Evolutionary conservation across 1,140 invertebrate genomes (phyloP).

Genomic region (Pantala flavescens): DNA sequence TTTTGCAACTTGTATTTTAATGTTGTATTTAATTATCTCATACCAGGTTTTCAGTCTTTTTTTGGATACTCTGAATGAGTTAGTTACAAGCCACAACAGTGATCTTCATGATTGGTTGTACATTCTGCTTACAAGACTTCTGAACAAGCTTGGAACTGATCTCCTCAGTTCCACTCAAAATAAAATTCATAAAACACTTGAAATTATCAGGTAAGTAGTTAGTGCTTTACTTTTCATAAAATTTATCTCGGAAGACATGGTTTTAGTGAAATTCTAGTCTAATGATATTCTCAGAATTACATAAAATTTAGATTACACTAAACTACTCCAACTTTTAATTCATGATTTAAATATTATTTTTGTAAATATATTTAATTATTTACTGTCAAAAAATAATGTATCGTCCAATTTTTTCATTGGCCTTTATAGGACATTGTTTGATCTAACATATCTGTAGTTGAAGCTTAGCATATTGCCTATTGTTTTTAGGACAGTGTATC

Average conservation of each 20-base stretch:
- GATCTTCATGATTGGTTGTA: conserved; percentile 88
- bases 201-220: conserved; percentile 60
- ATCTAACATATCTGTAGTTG: no score
- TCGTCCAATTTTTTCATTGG: no score
- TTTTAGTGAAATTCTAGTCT: conserved; percentile 48
- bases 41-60: conserved; percentile 75
- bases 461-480: no score
- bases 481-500: no score
- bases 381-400: no score
- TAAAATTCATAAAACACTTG: conserved; percentile 79
- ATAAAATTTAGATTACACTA: conserved; percentile 14
- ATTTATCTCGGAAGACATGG: not conserved
- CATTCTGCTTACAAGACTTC: conserved; percentile 60
- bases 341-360: no score
- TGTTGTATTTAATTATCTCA: not conserved
- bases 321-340: conserved; percentile 15
- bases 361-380: no score
- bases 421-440: no score
- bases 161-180: conserved; percentile 78
- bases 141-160: conserved; percentile 84
- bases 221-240: not conserved
- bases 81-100: conserved; percentile 72
- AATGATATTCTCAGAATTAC: not conserved
- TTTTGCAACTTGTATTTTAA: no score
- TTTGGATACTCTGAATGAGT: conserved; percentile 80